phyloP scores from a whole-genome alignment of 2,888 invertebrate genomes.

The Papilio gigon region DNA sequence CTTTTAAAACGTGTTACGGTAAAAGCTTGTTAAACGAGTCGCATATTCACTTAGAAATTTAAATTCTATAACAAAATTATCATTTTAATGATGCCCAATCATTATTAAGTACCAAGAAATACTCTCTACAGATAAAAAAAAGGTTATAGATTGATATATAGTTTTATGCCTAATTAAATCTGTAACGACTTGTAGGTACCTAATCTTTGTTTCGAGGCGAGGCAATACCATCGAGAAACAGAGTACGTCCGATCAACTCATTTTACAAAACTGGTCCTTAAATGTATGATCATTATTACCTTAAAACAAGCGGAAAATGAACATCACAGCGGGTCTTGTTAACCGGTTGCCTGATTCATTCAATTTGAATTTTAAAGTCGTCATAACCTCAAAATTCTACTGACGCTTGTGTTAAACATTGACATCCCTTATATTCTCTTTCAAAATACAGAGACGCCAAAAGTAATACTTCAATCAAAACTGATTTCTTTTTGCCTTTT shows the following conservation, averaged over 20 bases:
- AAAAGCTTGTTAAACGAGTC: conserved; percentile 39
- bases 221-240: background rate
- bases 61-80: conserved; percentile 22
- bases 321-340: background rate
- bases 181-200: background rate
- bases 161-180: background rate
- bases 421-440: too few relatives aligned
- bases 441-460: too few relatives aligned
- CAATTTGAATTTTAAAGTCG: background rate
- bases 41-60: conserved; percentile 21
- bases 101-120: conserved; percentile 3
- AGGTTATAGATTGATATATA: background rate
- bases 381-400: too few relatives aligned
- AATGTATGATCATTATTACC: too few relatives aligned
- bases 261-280: background rate
- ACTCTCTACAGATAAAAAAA: background rate
- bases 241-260: background rate
- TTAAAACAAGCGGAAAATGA: background rate
- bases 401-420: too few relatives aligned
- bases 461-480: background rate
- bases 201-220: background rate
- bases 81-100: conserved; percentile 8
- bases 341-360: conserved; percentile 12
- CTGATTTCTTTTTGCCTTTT: background rate
- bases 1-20: conserved; percentile 38